Evolutionary conservation across 2,888 invertebrate species (phyloP).

Genomic region (Lycocerus yunnanus): DNA sequence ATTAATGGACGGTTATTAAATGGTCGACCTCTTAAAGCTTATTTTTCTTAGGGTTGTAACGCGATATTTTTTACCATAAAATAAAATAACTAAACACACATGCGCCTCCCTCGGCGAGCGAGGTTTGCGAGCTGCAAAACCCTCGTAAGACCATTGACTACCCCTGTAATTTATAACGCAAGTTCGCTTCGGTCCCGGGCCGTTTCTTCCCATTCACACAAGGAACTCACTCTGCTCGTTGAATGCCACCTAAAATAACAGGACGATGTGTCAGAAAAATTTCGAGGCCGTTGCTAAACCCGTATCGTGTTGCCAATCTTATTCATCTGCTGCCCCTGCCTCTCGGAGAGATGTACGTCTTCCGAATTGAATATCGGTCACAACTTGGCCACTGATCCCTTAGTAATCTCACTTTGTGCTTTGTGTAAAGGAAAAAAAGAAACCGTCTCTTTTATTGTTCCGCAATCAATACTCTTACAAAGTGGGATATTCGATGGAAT

Average conservation of each 20-base stretch:
- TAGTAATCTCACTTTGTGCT: constrained; percentile 22
- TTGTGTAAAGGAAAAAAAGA: constrained; percentile 25
- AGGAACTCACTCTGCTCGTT: background rate
- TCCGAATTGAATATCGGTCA: constrained; percentile 24
- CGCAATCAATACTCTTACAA: constrained; percentile 25
- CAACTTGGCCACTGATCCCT: constrained; percentile 28
- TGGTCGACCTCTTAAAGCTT: constrained; percentile 3
- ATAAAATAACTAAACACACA: background rate
- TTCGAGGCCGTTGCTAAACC: constrained; percentile 17
- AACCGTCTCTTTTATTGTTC: constrained; percentile 20
- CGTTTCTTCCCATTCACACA: constrained; percentile 17
- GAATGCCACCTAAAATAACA: constrained; percentile 22
- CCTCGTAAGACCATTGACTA: constrained; percentile 20
- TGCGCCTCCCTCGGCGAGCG: background rate
- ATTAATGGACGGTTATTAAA: background rate
- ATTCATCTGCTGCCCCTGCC: constrained; percentile 18
- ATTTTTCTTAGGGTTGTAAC: constrained; percentile 7
- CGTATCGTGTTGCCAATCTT: constrained; percentile 22
- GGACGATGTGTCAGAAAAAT: constrained; percentile 22
- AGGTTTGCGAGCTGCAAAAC: constrained; percentile 7
- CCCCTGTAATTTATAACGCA: constrained; percentile 35
- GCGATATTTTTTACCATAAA: constrained; percentile 11
- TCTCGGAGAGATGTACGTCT: background rate
- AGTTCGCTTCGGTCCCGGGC: constrained; percentile 4
- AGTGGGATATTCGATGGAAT: constrained; percentile 18